A percentile compares a stretch with the other conserved stretches of the same genome.
phyloP scores from a whole-genome alignment of 2,113 vertebrate genomes.

The Isichthys henryi region DNA sequence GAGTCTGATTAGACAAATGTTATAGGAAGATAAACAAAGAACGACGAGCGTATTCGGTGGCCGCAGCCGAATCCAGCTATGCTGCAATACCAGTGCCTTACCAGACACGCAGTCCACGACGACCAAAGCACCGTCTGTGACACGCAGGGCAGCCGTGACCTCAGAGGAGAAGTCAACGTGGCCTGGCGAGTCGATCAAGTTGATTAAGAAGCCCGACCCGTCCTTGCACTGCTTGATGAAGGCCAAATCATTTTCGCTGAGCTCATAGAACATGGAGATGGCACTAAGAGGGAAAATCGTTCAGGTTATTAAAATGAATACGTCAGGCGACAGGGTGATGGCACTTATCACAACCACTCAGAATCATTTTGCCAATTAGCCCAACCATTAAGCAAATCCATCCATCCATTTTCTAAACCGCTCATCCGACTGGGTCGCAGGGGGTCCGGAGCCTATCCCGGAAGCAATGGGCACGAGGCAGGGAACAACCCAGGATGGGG shows the following conservation, averaged over 20 bases:
- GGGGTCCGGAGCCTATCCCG: too few species aligned
- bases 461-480: too few species aligned
- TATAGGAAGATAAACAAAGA: neutral
- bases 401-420: too few species aligned
- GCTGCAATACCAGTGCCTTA: slow-evolving; percentile 46
- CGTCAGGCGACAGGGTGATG: neutral
- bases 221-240: slow-evolving; percentile 95
- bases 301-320: neutral
- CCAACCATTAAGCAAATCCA: neutral
- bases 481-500: too few species aligned
- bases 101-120: slow-evolving; percentile 95
- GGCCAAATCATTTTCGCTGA: slow-evolving; percentile 74
- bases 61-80: neutral
- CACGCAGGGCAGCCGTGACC: slow-evolving; percentile 89
- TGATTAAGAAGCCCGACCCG: slow-evolving; percentile 87
- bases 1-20: neutral
- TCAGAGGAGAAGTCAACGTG: slow-evolving; percentile 97
- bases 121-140: slow-evolving; percentile 90
- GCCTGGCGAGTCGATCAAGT: slow-evolving; percentile 90
- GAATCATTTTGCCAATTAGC: neutral
- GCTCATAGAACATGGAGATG: slow-evolving; percentile 87
- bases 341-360: neutral
- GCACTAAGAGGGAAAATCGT: slow-evolving; percentile 56
- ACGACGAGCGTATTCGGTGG: neutral
- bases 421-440: too few species aligned